Evolutionary conservation across 2,888 invertebrate species (phyloP), one percentile per base, ranked within the genome.

Genomic region (Cryptocheilus praepositus): DNA sequence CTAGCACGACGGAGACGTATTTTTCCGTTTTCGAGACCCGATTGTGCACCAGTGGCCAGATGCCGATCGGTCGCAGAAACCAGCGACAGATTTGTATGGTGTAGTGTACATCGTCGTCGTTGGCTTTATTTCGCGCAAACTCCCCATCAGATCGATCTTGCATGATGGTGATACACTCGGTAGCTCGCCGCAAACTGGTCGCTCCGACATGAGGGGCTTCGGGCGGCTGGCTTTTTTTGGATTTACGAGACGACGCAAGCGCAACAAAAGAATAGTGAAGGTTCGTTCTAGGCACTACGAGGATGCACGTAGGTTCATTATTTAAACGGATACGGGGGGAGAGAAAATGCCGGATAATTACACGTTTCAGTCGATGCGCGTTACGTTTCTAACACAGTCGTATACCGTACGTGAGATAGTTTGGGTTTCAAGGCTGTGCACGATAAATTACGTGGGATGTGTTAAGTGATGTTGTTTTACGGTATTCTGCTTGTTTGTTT

Each of bases 21-120:
- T 19, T 57, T 3, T 67, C 61, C 2, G 5, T 57, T 4, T 5
- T 21, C 28, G 67, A 60, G 8, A 49, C 11, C 2, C 44, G 53
- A 15, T 22, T 46, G 28, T 65, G 64, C 3, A 74, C 21, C n/a
- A 64, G 22, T 0, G 81, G 77, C 79, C 83, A 83, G 25, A 80
- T 76, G 13, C 85, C 85, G 13, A 85, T 68, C 0, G 79, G 76
- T n/a, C 74, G 79, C 0, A 85, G 61, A 13, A 82, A 64, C 74
- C 81, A 83, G 3, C 81, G 80, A 36, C 79, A 83, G 55, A 83
- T 57, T 25, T 80, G 70, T 5, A 83, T 71, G 11, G 79, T 79
- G 63, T 79, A 67, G 0, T 4, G 43, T 54, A 66, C 54, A 18
- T 75, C 75, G 4, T 21, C 36, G 7, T 76, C 53, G 43, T 74